These are phyloP conservation scores for Oreohelix idahoensis DNA, from an alignment of 1,140 invertebrate genomes.

Conservation along the genomic window DNA sequence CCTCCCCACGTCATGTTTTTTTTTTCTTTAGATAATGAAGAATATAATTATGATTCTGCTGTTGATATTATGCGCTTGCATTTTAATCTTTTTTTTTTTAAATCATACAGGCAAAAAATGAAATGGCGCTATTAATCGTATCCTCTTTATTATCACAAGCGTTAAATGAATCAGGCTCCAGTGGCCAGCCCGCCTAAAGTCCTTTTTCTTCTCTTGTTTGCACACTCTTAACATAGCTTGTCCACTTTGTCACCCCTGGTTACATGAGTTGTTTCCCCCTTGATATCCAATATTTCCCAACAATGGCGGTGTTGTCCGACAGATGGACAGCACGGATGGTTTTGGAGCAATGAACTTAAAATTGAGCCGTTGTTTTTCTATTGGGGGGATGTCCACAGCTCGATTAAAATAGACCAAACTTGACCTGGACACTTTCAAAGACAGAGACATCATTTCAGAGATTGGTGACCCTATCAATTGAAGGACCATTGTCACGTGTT, in stretches of 20 bases:
- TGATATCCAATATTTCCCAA: conserved; percentile 22
- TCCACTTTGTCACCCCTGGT: conserved; percentile 24
- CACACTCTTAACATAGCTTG: conserved; percentile 7
- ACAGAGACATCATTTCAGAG: neutral
- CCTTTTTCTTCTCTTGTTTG: conserved; percentile 7
- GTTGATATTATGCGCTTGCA: too few species aligned
- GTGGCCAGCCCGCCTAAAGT: neutral
- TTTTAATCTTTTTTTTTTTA: too few species aligned
- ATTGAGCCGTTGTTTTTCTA: conserved; percentile 1
- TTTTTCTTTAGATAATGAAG: too few species aligned
- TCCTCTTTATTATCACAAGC: neutral
- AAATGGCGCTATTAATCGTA: too few species aligned
- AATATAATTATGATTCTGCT: too few species aligned
- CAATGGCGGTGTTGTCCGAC: conserved; percentile 8
- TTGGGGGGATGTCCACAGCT: neutral
- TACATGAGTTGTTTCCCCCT: neutral
- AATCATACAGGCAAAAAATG: too few species aligned
- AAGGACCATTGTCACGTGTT: neutral
- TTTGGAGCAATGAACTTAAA: conserved; percentile 11
- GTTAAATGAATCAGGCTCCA: neutral
- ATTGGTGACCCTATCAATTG: neutral
- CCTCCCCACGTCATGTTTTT: too few species aligned
- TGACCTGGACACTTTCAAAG: neutral
- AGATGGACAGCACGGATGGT: conserved; percentile 17
- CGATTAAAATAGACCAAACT: neutral